Conservation (phyloP, 1,140 invertebrate genomes). For the Plectus sambesii region DNA sequence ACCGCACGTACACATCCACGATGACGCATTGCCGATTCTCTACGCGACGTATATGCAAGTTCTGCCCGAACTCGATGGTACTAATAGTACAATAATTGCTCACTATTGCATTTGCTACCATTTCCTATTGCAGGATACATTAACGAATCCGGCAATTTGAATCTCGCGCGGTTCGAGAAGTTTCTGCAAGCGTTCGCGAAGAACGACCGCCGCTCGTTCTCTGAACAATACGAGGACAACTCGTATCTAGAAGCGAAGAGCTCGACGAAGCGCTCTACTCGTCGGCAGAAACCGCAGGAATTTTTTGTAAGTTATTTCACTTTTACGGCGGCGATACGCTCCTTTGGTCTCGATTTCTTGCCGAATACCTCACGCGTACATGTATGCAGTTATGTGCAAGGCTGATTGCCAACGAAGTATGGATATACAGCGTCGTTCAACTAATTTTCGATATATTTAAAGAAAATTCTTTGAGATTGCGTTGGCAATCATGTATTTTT, state of each 20-base stretch:
- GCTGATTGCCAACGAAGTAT: no score
- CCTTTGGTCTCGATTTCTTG: no score
- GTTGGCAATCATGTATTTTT: no score
- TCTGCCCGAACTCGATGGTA: constrained; percentile 71
- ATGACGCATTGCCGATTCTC: constrained; percentile 70
- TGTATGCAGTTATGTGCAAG: no score
- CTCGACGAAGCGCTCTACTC: constrained; percentile 49
- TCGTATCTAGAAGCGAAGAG: constrained; percentile 71
- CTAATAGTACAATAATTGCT: constrained; percentile 28
- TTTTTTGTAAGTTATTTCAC: no score
- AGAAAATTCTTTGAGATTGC: no score
- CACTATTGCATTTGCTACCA: no score
- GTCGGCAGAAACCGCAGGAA: no score
- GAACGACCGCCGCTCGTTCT: constrained; percentile 71
- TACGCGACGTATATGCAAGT: constrained; percentile 77
- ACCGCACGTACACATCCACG: constrained; percentile 80
- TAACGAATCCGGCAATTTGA: constrained; percentile 73
- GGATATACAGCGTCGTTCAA: no score
- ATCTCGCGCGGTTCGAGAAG: constrained; percentile 69
- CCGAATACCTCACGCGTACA: no score
- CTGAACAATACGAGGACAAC: constrained; percentile 69
- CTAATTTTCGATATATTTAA: no score
- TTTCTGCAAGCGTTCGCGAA: constrained; percentile 66
- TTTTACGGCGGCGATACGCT: no score
- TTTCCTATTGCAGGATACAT: constrained; percentile 64